phyloP scores from a whole-genome alignment of 2,888 invertebrate genomes.

The Epsilonema sp. region DNA sequence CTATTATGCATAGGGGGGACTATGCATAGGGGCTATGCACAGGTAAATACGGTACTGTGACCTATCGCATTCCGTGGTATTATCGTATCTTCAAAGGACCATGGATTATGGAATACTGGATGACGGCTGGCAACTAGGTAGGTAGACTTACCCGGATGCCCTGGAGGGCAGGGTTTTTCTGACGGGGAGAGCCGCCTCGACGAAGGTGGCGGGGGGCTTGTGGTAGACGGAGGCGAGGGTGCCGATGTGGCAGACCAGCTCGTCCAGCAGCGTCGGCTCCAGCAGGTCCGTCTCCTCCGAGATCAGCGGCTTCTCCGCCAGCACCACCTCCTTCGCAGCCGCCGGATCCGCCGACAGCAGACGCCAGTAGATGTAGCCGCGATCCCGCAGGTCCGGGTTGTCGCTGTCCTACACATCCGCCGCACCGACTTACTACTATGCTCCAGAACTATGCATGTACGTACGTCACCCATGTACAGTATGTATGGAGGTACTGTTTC shows the following conservation, averaged over 20 bases:
- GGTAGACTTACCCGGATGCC: no score
- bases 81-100: no score
- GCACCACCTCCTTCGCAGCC: conserved; percentile 93
- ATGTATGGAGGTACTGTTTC: no score
- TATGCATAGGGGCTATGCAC: no score
- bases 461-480: no score
- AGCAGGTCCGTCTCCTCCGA: conserved; percentile 94
- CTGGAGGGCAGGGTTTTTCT: conserved; percentile 22
- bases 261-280: conserved; percentile 88
- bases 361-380: conserved; percentile 98
- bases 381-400: conserved; percentile 89
- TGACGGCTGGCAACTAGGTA: no score
- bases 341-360: conserved; percentile 93
- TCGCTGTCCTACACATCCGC: conserved; percentile 55
- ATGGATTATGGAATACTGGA: no score
- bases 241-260: conserved; percentile 93
- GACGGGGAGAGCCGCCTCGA: conserved; percentile 49
- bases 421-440: background rate
- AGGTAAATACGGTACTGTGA: no score
- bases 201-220: conserved; percentile 94
- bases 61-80: no score
- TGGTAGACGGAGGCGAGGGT: conserved; percentile 95
- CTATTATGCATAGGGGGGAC: no score
- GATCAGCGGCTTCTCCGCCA: conserved; percentile 95
- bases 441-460: no score